phyloP scores from a whole-genome alignment of 2,888 invertebrate species.

The Archips crataeganus region DNA sequence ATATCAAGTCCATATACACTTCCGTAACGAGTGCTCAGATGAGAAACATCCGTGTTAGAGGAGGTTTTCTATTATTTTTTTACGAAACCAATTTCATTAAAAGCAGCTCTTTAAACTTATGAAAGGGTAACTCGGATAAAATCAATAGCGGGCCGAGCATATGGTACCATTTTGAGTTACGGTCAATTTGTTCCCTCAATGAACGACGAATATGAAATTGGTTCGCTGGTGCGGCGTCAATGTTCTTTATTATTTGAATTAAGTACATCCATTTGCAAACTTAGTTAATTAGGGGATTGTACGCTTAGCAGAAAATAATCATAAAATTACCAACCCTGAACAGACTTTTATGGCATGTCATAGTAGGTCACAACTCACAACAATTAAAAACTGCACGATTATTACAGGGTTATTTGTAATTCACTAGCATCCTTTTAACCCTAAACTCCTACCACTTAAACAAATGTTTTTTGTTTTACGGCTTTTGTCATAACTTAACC shows the following conservation, averaged over 20 bases:
- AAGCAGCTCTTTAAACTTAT: conserved; percentile 34
- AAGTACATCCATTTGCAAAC: background rate
- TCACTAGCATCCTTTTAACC: no score
- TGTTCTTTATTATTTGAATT: conserved; percentile 16
- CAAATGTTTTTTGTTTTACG: no score
- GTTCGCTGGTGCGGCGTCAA: conserved; percentile 7
- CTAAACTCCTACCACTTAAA: no score
- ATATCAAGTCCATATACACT: conserved; percentile 44
- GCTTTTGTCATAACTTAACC: no score
- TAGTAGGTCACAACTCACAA: background rate
- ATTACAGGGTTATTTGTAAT: no score
- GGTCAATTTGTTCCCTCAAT: conserved; percentile 45
- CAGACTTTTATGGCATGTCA: background rate
- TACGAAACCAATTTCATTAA: conserved; percentile 9
- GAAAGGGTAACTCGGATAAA: conserved; percentile 44
- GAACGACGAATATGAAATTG: conserved; percentile 19
- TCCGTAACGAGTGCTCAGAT: conserved; percentile 24
- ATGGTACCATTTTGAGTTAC: conserved; percentile 47
- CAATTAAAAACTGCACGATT: background rate
- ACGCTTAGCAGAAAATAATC: background rate
- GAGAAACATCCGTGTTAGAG: conserved; percentile 23
- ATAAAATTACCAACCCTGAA: background rate
- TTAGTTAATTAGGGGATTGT: background rate
- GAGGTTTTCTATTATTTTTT: conserved; percentile 27
- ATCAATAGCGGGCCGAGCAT: conserved; percentile 44